These are phyloP conservation scores for Vulpes ferrilata DNA, from an alignment of 2,113 vertebrate genomes.

Conservation along the genomic window DNA sequence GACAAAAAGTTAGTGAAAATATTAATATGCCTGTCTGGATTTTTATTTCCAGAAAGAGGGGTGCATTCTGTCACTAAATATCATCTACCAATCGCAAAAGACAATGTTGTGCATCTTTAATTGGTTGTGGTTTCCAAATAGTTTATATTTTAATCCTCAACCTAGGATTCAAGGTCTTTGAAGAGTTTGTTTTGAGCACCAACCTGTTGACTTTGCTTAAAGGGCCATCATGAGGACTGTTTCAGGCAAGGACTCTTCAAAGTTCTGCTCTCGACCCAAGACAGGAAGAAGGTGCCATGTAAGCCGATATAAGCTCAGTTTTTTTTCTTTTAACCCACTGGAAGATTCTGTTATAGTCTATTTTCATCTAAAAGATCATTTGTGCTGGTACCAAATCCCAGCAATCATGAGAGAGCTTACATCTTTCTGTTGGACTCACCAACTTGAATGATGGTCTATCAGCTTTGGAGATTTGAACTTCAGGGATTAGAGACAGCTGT, in stretches of 20 bases:
- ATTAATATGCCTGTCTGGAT: background rate
- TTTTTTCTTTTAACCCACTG: background rate
- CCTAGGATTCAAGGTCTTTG: background rate
- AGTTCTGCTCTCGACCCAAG: background rate
- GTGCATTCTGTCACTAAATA: background rate
- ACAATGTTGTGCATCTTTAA: background rate
- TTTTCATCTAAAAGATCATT: background rate
- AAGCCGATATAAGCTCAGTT: background rate
- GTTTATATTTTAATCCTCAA: background rate
- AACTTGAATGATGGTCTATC: background rate
- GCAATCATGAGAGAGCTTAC: background rate
- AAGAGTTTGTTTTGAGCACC: background rate
- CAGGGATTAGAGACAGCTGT: conserved; percentile 55
- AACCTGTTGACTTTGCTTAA: background rate
- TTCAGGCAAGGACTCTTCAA: background rate
- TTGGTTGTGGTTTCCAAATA: background rate
- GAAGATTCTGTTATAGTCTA: background rate
- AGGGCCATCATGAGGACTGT: background rate
- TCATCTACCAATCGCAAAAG: background rate
- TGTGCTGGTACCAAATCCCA: background rate
- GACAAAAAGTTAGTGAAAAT: background rate
- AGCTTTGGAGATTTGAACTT: background rate
- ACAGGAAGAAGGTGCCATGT: background rate
- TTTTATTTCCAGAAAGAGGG: conserved; percentile 2
- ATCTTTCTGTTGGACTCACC: background rate